A percentile compares a stretch with the other conserved stretches of the same genome.
phyloP scores from a whole-genome alignment of 2,888 invertebrate genomes.

The Acronicta leporina region DNA sequence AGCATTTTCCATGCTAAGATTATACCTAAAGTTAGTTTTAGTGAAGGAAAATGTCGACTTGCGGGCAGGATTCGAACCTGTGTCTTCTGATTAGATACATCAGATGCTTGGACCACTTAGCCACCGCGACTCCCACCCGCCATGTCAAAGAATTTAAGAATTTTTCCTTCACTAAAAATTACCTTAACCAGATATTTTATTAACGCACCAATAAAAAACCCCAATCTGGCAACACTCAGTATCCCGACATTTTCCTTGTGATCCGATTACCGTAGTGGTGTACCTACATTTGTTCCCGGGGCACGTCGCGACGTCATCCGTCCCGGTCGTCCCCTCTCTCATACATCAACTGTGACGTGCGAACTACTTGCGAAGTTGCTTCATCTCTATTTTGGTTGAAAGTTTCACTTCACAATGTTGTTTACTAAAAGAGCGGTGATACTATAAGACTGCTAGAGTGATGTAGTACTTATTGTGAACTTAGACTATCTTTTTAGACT shows the following conservation, averaged over 20 bases:
- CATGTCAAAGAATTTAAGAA: too few relatives aligned
- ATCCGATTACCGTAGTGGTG: slow-evolving; percentile 11
- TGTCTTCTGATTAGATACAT: too few relatives aligned
- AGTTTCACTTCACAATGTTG: slow-evolving; percentile 21
- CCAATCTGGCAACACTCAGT: slow-evolving; percentile 42
- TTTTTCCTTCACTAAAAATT: too few relatives aligned
- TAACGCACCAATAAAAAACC: slow-evolving; percentile 8
- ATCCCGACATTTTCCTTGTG: slow-evolving; percentile 35
- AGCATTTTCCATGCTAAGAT: too few relatives aligned
- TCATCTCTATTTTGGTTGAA: slow-evolving; percentile 32
- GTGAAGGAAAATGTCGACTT: too few relatives aligned
- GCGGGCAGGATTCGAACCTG: too few relatives aligned
- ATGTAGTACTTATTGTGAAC: background rate
- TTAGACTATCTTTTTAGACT: background rate
- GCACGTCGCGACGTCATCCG: slow-evolving; percentile 31
- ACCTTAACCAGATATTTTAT: too few relatives aligned
- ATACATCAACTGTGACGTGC: slow-evolving; percentile 52
- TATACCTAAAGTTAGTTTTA: too few relatives aligned
- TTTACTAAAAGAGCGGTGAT: slow-evolving; percentile 3
- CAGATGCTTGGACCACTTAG: too few relatives aligned
- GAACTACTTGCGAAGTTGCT: slow-evolving; percentile 30
- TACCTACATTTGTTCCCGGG: slow-evolving; percentile 31
- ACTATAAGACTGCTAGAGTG: background rate
- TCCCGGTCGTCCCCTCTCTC: slow-evolving; percentile 29
- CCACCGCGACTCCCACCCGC: too few relatives aligned